Evolutionary conservation across 2,888 invertebrate species (phyloP).

Genomic region (Oligia strigilis): DNA sequence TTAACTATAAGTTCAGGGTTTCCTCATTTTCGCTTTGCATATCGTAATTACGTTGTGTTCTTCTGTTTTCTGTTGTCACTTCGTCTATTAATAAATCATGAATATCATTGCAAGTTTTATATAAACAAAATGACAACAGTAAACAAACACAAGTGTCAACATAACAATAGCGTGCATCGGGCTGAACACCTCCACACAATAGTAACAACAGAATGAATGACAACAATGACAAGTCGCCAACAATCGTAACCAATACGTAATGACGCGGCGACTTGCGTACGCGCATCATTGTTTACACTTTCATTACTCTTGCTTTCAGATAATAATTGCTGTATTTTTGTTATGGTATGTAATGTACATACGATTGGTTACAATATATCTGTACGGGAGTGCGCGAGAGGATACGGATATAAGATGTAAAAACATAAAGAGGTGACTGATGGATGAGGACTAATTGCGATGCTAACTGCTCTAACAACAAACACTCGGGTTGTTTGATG

Average conservation of each 20-base stretch:
- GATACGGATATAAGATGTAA: too few species aligned
- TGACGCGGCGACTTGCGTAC: slow-evolving; percentile 46
- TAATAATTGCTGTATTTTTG: slow-evolving; percentile 22
- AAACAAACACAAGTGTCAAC: slow-evolving; percentile 9
- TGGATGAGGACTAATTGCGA: neutral
- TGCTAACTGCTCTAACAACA: neutral
- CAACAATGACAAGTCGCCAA: slow-evolving; percentile 30
- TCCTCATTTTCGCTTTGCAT: neutral
- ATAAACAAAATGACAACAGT: neutral
- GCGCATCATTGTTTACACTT: slow-evolving; percentile 48
- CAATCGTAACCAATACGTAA: slow-evolving; percentile 34
- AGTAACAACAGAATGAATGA: slow-evolving; percentile 42
- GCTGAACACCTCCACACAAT: slow-evolving; percentile 28
- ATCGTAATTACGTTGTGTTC: neutral
- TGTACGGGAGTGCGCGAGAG: neutral
- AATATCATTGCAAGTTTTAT: neutral
- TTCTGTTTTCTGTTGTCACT: neutral
- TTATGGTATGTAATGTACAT: neutral
- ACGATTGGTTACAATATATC: neutral
- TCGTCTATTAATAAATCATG: neutral
- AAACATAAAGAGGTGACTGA: neutral
- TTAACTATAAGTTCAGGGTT: too few species aligned
- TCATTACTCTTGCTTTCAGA: slow-evolving; percentile 52
- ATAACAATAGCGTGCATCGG: slow-evolving; percentile 1
- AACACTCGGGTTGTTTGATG: neutral